Percentiles rank a stretch among this genome's conserved stretches.
phyloP scores from a whole-genome alignment of 1,140 invertebrate genomes.

The Mycetomoellerius zeteki region DNA sequence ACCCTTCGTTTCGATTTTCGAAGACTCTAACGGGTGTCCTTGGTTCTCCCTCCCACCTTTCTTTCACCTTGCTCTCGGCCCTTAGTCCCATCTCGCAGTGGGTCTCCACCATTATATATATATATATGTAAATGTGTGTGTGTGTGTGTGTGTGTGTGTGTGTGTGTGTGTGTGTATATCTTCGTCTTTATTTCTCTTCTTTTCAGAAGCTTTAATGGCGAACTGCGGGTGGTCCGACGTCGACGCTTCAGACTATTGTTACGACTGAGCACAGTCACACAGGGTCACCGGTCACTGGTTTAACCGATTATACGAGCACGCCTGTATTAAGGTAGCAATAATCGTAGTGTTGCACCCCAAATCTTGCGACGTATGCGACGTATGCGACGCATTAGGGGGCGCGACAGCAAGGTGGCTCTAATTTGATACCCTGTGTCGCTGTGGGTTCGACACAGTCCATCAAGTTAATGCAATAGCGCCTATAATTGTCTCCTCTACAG shows the following conservation, averaged over 20 bases:
- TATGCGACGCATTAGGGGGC: constrained; percentile 51
- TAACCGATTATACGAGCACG: constrained; percentile 70
- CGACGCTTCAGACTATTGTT: constrained; percentile 82
- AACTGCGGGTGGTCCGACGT: constrained; percentile 83
- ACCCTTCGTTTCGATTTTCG: constrained; percentile 62
- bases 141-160: not conserved
- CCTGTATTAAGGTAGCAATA: constrained; percentile 72
- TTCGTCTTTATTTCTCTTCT: constrained; percentile 51
- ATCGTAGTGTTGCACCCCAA: constrained; percentile 52
- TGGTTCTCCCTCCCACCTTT: constrained; percentile 1
- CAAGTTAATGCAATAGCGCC: constrained; percentile 43
- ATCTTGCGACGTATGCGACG: constrained; percentile 42
- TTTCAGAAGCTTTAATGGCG: constrained; percentile 79
- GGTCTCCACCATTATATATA: constrained; percentile 1
- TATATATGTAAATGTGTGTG: not conserved
- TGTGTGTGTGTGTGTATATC: not conserved
- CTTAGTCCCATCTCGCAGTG: constrained; percentile 37
- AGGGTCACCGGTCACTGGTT: constrained; percentile 51
- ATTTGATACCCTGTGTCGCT: constrained; percentile 29
- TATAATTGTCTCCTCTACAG: constrained; percentile 25
- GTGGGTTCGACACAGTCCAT: constrained; percentile 21
- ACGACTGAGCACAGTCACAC: constrained; percentile 56
- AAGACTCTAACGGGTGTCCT: constrained; percentile 43
- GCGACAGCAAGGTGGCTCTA: constrained; percentile 47
- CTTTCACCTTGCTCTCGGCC: not conserved